These are phyloP conservation scores for Hesperia comma DNA, from an alignment of 2,888 invertebrate species.

Conservation along the genomic window DNA sequence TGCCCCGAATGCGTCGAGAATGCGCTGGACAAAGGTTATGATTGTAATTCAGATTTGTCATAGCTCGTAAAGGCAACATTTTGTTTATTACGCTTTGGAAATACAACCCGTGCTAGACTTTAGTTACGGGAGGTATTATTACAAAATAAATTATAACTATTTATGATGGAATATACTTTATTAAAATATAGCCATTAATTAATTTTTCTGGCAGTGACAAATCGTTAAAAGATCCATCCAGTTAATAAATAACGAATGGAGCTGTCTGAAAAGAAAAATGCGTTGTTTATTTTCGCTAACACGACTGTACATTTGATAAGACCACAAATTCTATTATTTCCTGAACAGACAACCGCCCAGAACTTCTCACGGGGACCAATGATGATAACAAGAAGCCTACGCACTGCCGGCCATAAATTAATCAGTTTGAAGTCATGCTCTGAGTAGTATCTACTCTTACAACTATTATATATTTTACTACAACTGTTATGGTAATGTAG, in stretches of 20 bases:
- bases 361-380: constrained; percentile 21
- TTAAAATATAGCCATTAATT: constrained; percentile 2
- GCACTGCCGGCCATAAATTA: constrained; percentile 41
- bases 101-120: constrained; percentile 27
- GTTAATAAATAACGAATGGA: too few species aligned
- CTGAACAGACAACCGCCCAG: background rate
- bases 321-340: too few species aligned
- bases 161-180: constrained; percentile 11
- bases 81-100: constrained; percentile 58
- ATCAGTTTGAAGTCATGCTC: constrained; percentile 46
- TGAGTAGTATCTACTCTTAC: constrained; percentile 43
- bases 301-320: too few species aligned
- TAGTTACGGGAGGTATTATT: constrained; percentile 23
- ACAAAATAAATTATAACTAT: constrained; percentile 4
- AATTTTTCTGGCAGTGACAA: background rate
- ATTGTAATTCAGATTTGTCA: constrained; percentile 79
- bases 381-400: constrained; percentile 20
- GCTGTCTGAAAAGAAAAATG: too few species aligned
- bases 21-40: constrained; percentile 76
- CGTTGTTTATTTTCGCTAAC: too few species aligned
- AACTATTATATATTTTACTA: too few species aligned
- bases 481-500: too few species aligned
- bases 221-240: background rate
- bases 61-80: constrained; percentile 74
- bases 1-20: constrained; percentile 73